These are phyloP conservation scores for Lethenteron reissneri DNA, from an alignment of 2,113 vertebrate species.

Conservation along the genomic window DNA sequence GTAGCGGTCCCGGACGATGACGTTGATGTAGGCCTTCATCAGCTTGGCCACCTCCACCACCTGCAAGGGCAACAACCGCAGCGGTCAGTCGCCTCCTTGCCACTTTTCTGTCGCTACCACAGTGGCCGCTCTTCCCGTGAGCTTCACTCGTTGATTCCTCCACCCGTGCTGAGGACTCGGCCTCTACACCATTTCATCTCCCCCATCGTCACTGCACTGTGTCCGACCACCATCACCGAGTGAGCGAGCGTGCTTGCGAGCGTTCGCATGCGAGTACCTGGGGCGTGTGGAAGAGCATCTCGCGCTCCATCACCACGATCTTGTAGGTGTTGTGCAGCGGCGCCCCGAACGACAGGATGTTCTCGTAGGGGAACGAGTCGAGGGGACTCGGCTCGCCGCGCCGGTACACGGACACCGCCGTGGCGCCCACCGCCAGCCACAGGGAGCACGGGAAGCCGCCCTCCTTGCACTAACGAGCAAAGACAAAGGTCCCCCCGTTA, in stretches of 20 bases:
- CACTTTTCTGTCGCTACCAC: neutral
- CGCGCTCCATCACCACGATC: constrained; percentile 66
- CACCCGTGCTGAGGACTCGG: neutral
- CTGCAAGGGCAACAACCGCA: constrained; percentile 20
- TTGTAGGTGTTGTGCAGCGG: constrained; percentile 67
- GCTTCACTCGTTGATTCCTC: neutral
- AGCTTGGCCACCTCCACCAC: constrained; percentile 92
- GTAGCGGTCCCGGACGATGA: constrained; percentile 92
- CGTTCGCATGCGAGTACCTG: constrained; percentile 33
- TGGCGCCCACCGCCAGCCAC: constrained; percentile 69
- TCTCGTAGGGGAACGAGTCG: constrained; percentile 76
- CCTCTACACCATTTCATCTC: neutral
- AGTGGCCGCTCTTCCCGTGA: neutral
- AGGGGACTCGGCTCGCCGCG: constrained; percentile 60
- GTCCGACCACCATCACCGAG: no score
- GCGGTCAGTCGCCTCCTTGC: neutral
- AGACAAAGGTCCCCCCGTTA: neutral
- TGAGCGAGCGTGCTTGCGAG: neutral
- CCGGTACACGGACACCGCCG: constrained; percentile 76
- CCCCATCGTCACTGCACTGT: no score
- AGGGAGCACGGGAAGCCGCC: constrained; percentile 58
- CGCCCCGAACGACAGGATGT: constrained; percentile 77
- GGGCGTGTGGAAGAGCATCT: constrained; percentile 66
- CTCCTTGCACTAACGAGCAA: constrained; percentile 41
- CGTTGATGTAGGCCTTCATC: constrained; percentile 98